phyloP scores from a whole-genome alignment of 2,888 invertebrate genomes.

The Hirtodrosophila duncani region DNA sequence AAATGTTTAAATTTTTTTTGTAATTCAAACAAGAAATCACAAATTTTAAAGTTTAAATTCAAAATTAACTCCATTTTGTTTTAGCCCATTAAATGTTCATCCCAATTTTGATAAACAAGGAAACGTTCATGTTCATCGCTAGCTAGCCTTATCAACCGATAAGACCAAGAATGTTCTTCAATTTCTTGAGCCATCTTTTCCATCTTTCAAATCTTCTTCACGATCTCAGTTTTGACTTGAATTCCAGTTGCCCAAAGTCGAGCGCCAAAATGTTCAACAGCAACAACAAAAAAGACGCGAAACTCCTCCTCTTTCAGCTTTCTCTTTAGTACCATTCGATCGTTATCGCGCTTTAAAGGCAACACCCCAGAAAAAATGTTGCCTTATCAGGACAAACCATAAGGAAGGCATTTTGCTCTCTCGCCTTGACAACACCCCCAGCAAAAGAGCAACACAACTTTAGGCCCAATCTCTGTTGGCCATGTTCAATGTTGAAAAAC shows the following conservation, averaged over 20 bases:
- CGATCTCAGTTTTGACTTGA: constrained; percentile 35
- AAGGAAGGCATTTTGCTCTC: constrained; percentile 31
- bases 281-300: no score
- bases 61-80: background rate
- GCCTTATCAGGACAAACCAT: constrained; percentile 42
- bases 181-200: constrained; percentile 14
- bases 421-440: constrained; percentile 63
- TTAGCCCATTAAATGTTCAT: constrained; percentile 4
- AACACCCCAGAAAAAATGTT: constrained; percentile 63
- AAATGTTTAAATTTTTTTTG: no score
- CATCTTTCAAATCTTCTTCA: constrained; percentile 31
- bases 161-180: no score
- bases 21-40: no score
- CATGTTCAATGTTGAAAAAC: constrained; percentile 30
- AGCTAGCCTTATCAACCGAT: no score
- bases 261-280: constrained; percentile 36
- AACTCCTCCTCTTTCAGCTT: constrained; percentile 33
- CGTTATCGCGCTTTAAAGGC: constrained; percentile 43
- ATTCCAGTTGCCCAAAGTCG: constrained; percentile 56
- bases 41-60: no score
- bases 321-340: constrained; percentile 53
- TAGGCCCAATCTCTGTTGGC: constrained; percentile 23
- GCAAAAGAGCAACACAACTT: constrained; percentile 23
- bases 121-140: no score
- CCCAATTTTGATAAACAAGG: constrained; percentile 8